These are phyloP conservation scores for Entomyzon cyanotis DNA, from an alignment of 2,113 vertebrate species.

Conservation along the genomic window DNA sequence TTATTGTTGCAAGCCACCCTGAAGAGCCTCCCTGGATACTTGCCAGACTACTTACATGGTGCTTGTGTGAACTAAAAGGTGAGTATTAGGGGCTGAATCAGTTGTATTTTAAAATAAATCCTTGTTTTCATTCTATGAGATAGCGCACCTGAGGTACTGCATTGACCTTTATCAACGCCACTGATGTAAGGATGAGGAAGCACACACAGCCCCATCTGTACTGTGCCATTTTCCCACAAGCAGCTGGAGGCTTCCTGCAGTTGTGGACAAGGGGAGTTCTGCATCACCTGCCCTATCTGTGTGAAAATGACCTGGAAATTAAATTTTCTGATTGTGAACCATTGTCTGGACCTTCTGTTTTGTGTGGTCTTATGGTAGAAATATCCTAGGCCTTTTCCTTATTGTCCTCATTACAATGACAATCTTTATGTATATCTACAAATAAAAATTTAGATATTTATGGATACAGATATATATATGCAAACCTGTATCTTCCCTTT, in stretches of 20 bases:
- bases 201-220: neutral
- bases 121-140: neutral
- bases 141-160: neutral
- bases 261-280: rapidly evolving
- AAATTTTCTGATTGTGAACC: neutral
- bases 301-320: neutral
- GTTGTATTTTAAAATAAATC: neutral
- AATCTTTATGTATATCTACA: neutral
- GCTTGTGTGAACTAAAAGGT: neutral
- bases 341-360: neutral
- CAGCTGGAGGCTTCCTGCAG: neutral
- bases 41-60: neutral
- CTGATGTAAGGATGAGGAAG: neutral
- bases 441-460: neutral
- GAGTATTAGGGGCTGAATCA: neutral
- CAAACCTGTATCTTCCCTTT: neutral
- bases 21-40: neutral
- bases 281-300: rapidly evolving
- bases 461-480: neutral
- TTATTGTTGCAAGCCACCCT: neutral
- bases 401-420: neutral
- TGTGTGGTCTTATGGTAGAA: neutral
- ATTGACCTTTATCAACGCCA: neutral
- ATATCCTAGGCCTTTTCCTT: neutral
- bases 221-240: neutral